phyloP scores from a whole-genome alignment of 1,140 invertebrate genomes.

The Sinonovacula constricta region DNA sequence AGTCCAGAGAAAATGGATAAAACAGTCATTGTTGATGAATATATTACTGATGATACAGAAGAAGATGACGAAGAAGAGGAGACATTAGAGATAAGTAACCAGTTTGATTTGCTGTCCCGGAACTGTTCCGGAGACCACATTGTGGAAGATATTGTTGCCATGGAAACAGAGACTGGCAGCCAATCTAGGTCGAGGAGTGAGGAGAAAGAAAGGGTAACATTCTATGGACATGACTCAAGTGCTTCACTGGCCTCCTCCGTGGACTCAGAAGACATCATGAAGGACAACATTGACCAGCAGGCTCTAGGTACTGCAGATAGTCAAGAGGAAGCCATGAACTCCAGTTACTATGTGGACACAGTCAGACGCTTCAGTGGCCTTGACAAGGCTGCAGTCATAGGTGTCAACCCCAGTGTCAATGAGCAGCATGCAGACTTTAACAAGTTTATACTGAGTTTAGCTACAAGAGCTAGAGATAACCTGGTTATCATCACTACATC shows the following conservation, averaged over 20 bases:
- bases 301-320: too few species aligned
- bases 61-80: constrained; percentile 24
- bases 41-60: constrained; percentile 38
- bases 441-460: constrained; percentile 69
- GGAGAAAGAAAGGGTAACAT: constrained; percentile 14
- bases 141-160: constrained; percentile 4
- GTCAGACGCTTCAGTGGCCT: constrained; percentile 70
- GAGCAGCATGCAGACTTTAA: constrained; percentile 67
- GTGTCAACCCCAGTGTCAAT: constrained; percentile 68
- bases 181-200: too few species aligned
- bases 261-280: too few species aligned
- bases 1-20: background rate
- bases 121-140: constrained; percentile 7
- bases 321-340: too few species aligned
- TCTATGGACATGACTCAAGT: constrained; percentile 18
- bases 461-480: constrained; percentile 67
- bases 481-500: constrained; percentile 71
- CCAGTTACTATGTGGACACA: constrained; percentile 60
- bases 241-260: too few species aligned
- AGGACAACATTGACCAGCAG: too few species aligned
- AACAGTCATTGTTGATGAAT: constrained; percentile 2
- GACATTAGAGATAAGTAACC: constrained; percentile 17
- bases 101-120: background rate
- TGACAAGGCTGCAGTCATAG: constrained; percentile 65
- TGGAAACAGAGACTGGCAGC: constrained; percentile 42